A percentile compares a stretch with the other conserved stretches of the same genome.
phyloP scores from a whole-genome alignment of 1,140 invertebrate species.

The Heliconius eleuchia region DNA sequence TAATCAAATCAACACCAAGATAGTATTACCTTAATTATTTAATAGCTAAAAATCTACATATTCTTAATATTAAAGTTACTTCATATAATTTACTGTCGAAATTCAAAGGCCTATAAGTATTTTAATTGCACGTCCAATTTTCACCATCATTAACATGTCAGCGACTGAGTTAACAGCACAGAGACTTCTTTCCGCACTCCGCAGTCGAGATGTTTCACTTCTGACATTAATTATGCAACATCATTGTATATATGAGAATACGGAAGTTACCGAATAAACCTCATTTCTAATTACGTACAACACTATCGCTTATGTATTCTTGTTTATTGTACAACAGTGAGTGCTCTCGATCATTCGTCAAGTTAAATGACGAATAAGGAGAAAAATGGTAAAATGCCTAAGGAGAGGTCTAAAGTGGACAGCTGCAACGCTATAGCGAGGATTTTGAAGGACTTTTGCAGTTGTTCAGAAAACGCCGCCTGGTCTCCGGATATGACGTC shows the following conservation, averaged over 20 bases:
- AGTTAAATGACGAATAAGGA: conserved; percentile 65
- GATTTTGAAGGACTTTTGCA: conserved; percentile 77
- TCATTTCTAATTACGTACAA: conserved; percentile 46
- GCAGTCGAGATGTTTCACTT: conserved; percentile 29
- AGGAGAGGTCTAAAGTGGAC: conserved; percentile 59
- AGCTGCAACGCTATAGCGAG: conserved; percentile 74
- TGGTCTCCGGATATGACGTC: conserved; percentile 79
- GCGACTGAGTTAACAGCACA: conserved; percentile 13
- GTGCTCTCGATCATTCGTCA: conserved; percentile 39
- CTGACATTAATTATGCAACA: conserved; percentile 32
- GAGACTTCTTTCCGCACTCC: conserved; percentile 19
- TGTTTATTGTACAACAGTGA: conserved; percentile 37
- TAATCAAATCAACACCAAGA: too few species aligned
- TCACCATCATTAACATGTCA: conserved; percentile 10
- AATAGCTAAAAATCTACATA: neutral
- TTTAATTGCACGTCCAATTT: neutral
- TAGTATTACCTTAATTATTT: neutral
- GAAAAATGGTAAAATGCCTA: conserved; percentile 65
- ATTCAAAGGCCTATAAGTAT: conserved; percentile 3
- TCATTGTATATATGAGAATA: conserved; percentile 44
- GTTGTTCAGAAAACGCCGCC: conserved; percentile 76
- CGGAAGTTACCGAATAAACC: conserved; percentile 48
- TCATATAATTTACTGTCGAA: neutral
- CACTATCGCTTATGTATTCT: conserved; percentile 26
- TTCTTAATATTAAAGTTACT: neutral